Percentiles rank a stretch among this genome's conserved stretches.
These are phyloP conservation scores for Myoxocephalus aenaeus DNA, from an alignment of 2,797 vertebrate species.

Conservation along the genomic window DNA sequence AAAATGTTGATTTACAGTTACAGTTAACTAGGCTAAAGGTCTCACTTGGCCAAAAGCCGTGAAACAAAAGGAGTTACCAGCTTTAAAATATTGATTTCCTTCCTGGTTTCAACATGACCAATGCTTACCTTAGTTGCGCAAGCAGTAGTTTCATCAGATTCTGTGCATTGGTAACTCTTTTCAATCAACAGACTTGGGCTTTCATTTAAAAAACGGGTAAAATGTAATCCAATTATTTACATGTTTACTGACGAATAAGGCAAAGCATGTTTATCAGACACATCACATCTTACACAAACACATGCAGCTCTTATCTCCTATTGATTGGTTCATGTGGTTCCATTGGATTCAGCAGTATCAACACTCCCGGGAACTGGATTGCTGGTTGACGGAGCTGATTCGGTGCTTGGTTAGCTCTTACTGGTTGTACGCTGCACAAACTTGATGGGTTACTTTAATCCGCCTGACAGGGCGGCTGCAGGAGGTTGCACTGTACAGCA, in stretches of 20 bases:
- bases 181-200: neutral
- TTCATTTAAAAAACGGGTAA: neutral
- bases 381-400: constrained; percentile 22
- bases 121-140: neutral
- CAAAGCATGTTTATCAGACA: neutral
- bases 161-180: neutral
- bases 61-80: neutral
- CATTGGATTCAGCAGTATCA: constrained; percentile 11
- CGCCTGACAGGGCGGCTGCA: neutral
- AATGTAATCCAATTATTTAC: neutral
- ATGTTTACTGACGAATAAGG: neutral
- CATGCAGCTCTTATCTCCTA: neutral
- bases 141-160: neutral
- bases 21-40: neutral
- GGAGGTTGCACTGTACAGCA: neutral
- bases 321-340: constrained; percentile 14
- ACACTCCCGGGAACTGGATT: constrained; percentile 9
- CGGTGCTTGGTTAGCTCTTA: constrained; percentile 33
- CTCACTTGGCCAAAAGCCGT: neutral
- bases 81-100: constrained; percentile 17
- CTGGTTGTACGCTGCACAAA: neutral
- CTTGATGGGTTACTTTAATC: neutral
- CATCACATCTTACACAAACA: neutral
- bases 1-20: neutral
- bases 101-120: constrained; percentile 10